Base-by-base conservation (phyloP, 2,113 vertebrate species). In the Isichthys henryi region DNA sequence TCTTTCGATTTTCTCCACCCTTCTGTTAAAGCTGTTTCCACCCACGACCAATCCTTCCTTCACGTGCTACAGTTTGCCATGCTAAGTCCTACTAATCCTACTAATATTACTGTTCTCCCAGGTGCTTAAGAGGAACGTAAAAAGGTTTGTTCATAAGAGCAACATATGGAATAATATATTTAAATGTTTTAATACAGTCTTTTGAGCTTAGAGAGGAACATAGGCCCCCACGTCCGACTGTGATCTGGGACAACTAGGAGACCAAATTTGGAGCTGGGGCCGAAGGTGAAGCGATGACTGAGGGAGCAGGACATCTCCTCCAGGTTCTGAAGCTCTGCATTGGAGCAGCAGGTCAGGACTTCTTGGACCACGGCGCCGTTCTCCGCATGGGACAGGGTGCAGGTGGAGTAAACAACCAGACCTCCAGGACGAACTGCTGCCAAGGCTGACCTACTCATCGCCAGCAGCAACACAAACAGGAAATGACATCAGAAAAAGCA, bases 381-480 rank as follows among this genome's bases (percentile, higher is more conserved):
- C 92, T 99, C 98, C 88, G 95, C 95, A 91, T 88, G 96, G 62
- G 98, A 99, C 62, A 99, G 94, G 0, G 98, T 99, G 92, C 98
- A 99, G 0, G 98, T 99, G 46, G 98, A 98, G 92, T 99, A 99
- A 48, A 99, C 97, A 70, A 99, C 93, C 0, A 93, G 90, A 3
- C 98, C 98, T 89, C 98, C 98, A 52, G 97, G 98, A 91, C 96
- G 96, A 82, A 99, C 94, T 0, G 97, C 96, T 90, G 95, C 94
- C 91, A 99, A 52, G 2, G 97, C 98, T 91, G 98, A 99, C 92
- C 98, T 99, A 94, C 13, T 91, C 89, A 80, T 86, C 58, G 56
- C 77, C 92, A 23, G 53, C 8, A 23, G 11, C 23, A 39, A 10
- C 15, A 27, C 17, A 45, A 45, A 31, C 84, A 74, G 31, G 82